These are phyloP conservation scores for Hecatera dysodea DNA, from an alignment of 2,888 invertebrate species.

Conservation along the genomic window DNA sequence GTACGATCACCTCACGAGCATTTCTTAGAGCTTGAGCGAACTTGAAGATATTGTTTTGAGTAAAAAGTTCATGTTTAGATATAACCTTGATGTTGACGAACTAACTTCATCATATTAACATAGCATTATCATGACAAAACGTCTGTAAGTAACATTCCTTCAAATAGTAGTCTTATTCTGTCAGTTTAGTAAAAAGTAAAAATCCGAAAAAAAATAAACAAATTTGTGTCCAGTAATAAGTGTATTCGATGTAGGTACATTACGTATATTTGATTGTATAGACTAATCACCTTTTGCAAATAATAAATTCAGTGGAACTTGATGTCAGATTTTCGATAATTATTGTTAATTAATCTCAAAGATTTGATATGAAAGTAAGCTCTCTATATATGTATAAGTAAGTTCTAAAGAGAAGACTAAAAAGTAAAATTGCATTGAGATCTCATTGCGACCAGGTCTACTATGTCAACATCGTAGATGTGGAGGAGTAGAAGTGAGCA, in stretches of 20 bases:
- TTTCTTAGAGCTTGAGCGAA: background rate
- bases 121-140: background rate
- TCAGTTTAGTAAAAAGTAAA: background rate
- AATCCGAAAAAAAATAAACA: background rate
- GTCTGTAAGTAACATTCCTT: background rate
- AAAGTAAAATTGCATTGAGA: background rate
- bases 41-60: background rate
- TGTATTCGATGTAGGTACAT: background rate
- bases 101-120: background rate
- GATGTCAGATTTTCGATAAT: background rate
- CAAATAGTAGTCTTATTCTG: background rate
- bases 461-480: background rate
- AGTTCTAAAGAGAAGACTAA: background rate
- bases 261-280: background rate
- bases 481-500: too few relatives aligned
- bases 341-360: background rate
- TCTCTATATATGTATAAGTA: background rate
- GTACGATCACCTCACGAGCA: background rate
- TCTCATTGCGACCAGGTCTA: background rate
- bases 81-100: background rate
- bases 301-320: background rate
- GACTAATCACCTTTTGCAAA: background rate
- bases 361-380: background rate
- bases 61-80: background rate
- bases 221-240: background rate